phyloP scores from a whole-genome alignment of 2,113 vertebrate species.

The Tinamus guttatus region DNA sequence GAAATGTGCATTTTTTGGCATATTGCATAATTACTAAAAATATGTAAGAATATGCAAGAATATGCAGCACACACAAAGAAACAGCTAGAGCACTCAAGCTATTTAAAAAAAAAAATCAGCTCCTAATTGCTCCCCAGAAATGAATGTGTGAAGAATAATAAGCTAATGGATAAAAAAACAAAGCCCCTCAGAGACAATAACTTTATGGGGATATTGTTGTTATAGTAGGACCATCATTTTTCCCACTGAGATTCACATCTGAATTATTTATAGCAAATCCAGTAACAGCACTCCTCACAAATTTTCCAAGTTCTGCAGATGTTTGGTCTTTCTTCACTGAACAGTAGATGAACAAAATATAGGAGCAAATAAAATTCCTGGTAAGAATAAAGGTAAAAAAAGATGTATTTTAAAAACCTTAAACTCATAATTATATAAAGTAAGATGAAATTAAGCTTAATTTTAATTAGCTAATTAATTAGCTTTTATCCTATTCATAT shows the following conservation, averaged over 20 bases:
- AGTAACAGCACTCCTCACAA: not conserved
- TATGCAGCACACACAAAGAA: not conserved
- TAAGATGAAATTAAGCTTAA: not conserved
- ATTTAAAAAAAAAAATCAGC: not conserved
- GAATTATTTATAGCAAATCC: not conserved
- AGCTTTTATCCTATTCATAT: not conserved
- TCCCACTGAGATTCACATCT: not conserved
- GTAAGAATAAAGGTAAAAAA: not conserved
- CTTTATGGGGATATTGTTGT: not conserved
- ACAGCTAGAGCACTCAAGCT: not conserved
- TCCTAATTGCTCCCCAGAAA: not conserved
- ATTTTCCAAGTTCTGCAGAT: not conserved
- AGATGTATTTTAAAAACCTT: not conserved
- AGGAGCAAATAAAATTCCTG: not conserved
- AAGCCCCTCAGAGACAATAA: not conserved
- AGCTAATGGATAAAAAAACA: not conserved
- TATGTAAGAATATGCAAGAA: not conserved
- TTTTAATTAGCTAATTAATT: not conserved
- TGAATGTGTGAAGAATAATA: not conserved
- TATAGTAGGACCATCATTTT: not conserved
- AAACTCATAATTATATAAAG: not conserved
- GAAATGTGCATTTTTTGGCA: not conserved
- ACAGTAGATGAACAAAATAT: not conserved
- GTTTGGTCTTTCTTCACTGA: not conserved
- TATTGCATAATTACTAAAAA: not conserved